phyloP scores from a whole-genome alignment of 2,113 vertebrate species.

The Machaerirhynchus nigripectus region DNA sequence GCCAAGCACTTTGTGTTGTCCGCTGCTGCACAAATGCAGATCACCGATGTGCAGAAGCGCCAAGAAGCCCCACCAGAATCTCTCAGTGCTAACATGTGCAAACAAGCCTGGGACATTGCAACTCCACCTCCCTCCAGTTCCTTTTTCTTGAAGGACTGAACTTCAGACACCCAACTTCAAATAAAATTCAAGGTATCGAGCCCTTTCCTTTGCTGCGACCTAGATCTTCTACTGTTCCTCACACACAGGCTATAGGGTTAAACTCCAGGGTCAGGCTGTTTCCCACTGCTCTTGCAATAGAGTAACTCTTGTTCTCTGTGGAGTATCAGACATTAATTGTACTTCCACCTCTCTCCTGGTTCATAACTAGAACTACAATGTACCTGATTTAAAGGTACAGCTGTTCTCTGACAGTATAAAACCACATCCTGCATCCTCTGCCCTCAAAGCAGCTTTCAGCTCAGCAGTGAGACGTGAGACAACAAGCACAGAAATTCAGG shows the following conservation, averaged over 20 bases:
- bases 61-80: background rate
- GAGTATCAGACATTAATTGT: background rate
- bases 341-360: background rate
- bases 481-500: background rate
- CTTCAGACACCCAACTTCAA: background rate
- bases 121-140: background rate
- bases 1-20: background rate
- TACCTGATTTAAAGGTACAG: background rate
- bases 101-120: background rate
- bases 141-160: background rate
- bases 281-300: background rate
- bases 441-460: background rate
- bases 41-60: background rate
- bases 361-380: background rate
- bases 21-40: background rate
- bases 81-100: background rate
- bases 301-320: background rate
- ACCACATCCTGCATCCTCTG: background rate
- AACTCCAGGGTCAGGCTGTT: background rate
- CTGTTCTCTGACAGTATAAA: background rate
- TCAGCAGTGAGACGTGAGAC: background rate
- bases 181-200: fast-evolving
- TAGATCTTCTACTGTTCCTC: background rate
- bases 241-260: background rate
- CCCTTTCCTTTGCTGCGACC: background rate